Evolutionary conservation across 2,888 invertebrate genomes (phyloP), one percentile per base, ranked within the genome.

Genomic region (Cecidostiba fungosa): DNA sequence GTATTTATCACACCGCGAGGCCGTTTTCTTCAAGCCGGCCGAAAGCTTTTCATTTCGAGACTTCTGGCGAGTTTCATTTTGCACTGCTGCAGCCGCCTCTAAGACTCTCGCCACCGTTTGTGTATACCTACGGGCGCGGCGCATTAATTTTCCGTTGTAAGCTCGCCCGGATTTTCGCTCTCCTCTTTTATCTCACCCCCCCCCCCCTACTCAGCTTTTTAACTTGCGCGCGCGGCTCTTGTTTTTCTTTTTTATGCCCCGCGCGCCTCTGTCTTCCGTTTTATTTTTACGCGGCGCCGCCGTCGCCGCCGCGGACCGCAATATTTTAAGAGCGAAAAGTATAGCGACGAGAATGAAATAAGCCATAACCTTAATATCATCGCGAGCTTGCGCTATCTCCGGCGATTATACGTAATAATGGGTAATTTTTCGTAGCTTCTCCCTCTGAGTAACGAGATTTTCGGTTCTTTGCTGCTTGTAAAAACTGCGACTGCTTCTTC

Each of bases 1-100:
- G 88, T 89, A 90, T 90, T 90, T 90, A 90, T 90, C 88, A 89
- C 86, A 39, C 19, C 19, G 79, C 69, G 29, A 66, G 62, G 47
- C 50, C 74, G 73, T 80, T 74, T 76, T 36, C 72, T 50, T 36
- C 70, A 39, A 14, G 50, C 59, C n/a, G 39, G 29, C 66, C 85
- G 23, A 81, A 74, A 74, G 79, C 82, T 87, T 85, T 86, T 87
- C 85, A 85, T 87, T 87, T 83, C 62, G 69, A 43, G 85, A 82
- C 86, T 82, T 87, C 80, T 82, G 81, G 81, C 54, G 73, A 78
- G 70, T 86, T 86, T 86, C 86, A 84, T 86, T 86, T 84, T 84
- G 84, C 69, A 50, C 26, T 69, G 16, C 8, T 12, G 12, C 12
- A 39, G 69, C 2, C 43, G 29, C 23, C 29, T 77, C 82, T 82